Evolutionary conservation across 2,888 invertebrate genomes (phyloP), one percentile per base, ranked within the genome.

Genomic region (Ochropleura leucogaster): DNA sequence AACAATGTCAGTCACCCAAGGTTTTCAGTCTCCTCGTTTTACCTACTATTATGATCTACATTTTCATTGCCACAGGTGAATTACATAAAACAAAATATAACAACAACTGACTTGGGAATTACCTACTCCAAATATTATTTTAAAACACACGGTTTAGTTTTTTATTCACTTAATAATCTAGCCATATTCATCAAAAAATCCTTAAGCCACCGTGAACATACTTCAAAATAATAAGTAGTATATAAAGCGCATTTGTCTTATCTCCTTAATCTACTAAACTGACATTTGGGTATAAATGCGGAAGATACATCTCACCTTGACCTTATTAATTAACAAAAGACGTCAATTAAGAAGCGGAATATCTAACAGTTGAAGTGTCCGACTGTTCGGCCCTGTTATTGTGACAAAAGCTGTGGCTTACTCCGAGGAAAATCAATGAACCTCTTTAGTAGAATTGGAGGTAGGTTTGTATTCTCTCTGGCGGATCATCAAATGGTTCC

Each of bases 291-390:
- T 57, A 59, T 65, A 68, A 74, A 72, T 62, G 72, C 84, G 82
- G 82, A 84, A 82, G 72, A 70, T 68, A 12, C 18, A 6, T 30
- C 6, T 65, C 14, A 63, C 84, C 76, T 80, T 80, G 84, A 72
- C 81, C 76, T 82, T 84, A 68, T 55, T 72, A 53, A 80, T 68
- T 59, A 57, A 71, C 64, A 72, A 57, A 74, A 64, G 42, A 51
- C 49, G 57, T 62, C 20, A 69, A 55, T 64, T 59, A 78, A 60
- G 10, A 68, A 68, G 49, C 40, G 12, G 51, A 42, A 20, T 68
- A 40, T 6, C 40, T 46, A 57, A 57, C 14, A 30, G 14, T 57
- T 57, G 8, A 16, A 57, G 16, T 30, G 16, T 57, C 4, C 1
- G 16, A 40, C 16, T 40, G 30, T 40, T 57, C 16, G 57, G 14